Evolutionary conservation across 2,797 vertebrate genomes (phyloP).

Genomic region (Zenarchopterus dispar): DNA sequence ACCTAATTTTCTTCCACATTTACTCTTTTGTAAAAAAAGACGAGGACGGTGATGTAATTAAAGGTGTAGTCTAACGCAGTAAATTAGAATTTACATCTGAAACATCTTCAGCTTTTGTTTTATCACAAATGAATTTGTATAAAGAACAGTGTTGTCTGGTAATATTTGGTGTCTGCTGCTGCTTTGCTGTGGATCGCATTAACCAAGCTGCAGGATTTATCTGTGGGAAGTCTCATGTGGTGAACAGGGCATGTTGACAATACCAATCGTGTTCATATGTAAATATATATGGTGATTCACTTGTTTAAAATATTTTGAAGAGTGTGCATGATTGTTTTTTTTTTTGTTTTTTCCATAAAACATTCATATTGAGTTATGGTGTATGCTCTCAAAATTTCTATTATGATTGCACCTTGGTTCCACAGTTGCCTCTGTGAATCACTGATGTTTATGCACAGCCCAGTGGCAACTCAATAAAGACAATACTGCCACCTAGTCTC

Average conservation of each 20-base stretch:
- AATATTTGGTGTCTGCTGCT: constrained; percentile 37
- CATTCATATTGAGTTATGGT: constrained; percentile 27
- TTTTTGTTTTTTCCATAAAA: constrained; percentile 58
- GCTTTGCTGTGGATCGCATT: constrained; percentile 31
- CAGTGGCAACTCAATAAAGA: constrained; percentile 35
- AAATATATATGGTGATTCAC: constrained; percentile 61
- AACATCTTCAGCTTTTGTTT: constrained; percentile 26
- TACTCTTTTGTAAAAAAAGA: constrained; percentile 3
- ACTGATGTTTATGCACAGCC: constrained; percentile 8
- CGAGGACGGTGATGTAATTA: constrained; percentile 9
- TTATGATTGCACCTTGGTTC: constrained; percentile 4
- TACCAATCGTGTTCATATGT: constrained; percentile 63
- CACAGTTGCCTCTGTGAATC: constrained; percentile 17
- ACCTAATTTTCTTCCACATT: constrained; percentile 19
- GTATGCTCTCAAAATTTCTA: constrained; percentile 25
- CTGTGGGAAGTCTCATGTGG: constrained; percentile 26
- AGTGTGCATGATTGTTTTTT: constrained; percentile 55
- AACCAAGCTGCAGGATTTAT: constrained; percentile 38
- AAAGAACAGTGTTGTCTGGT: constrained; percentile 45
- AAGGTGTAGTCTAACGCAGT: constrained; percentile 20
- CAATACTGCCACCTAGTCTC: constrained; percentile 55
- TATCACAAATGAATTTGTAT: constrained; percentile 39
- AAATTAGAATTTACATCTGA: too few relatives aligned
- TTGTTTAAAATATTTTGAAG: constrained; percentile 60
- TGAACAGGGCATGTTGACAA: constrained; percentile 52